Percentiles rank a stretch among this genome's conserved stretches.
Conservation (phyloP, 2,797 vertebrate genomes). For the Ctenopoma multispine region DNA sequence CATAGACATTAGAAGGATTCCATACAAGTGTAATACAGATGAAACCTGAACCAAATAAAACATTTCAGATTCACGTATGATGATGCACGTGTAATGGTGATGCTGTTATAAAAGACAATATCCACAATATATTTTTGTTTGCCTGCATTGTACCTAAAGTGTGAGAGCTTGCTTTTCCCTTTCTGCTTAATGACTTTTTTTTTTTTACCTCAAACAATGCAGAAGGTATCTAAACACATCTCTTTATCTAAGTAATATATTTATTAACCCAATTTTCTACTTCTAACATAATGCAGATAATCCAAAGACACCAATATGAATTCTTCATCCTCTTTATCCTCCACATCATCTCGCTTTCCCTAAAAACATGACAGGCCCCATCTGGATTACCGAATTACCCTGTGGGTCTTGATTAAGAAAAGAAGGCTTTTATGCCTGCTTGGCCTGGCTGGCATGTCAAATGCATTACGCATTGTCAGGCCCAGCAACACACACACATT, state of each 20-base stretch:
- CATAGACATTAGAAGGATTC: conserved; percentile 10
- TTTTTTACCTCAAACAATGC: conserved; percentile 10
- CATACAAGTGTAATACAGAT: not conserved
- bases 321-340: conserved; percentile 53
- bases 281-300: conserved; percentile 34
- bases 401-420: conserved; percentile 58
- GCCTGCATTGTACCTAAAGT: conserved; percentile 2
- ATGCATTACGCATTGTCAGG: conserved; percentile 59
- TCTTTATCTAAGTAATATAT: not conserved
- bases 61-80: conserved; percentile 21
- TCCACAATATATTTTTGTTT: conserved; percentile 12
- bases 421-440: conserved; percentile 65
- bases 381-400: conserved; percentile 73
- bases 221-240: conserved; percentile 11
- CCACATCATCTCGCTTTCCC: conserved; percentile 49
- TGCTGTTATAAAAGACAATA: conserved; percentile 17
- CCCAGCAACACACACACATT: conserved; percentile 24
- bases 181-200: not conserved
- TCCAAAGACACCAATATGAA: conserved; percentile 41
- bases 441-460: conserved; percentile 61
- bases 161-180: conserved; percentile 9
- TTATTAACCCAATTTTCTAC: conserved; percentile 35
- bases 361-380: conserved; percentile 65
- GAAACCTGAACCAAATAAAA: conserved; percentile 30
- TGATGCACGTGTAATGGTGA: conserved; percentile 31